Evolutionary conservation across 2,113 vertebrate species (phyloP).

Genomic region (Phoenicopterus ruber): DNA sequence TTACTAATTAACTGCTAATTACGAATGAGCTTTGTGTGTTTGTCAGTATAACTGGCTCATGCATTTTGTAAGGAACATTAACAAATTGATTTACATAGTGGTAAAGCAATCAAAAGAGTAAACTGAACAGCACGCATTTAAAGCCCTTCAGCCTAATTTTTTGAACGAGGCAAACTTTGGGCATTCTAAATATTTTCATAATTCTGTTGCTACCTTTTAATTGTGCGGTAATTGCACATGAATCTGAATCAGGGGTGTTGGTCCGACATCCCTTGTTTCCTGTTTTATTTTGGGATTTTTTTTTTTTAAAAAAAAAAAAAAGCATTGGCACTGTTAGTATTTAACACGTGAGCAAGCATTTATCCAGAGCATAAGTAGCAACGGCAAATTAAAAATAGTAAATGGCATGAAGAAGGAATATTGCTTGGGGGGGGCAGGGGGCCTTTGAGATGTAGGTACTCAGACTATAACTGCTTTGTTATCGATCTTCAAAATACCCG

Average conservation of each 20-base stretch:
- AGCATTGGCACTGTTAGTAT: not conserved
- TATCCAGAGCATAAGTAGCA: not conserved
- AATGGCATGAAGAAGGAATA: not conserved
- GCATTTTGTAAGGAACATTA: constrained; percentile 86
- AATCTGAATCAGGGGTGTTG: not conserved
- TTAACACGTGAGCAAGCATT: not conserved
- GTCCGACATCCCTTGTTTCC: not conserved
- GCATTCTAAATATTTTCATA: not conserved
- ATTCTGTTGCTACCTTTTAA: not conserved
- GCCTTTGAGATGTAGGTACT: not conserved
- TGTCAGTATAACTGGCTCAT: constrained; percentile 85
- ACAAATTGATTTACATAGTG: constrained; percentile 86
- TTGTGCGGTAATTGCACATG: not conserved
- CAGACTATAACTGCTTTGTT: not conserved
- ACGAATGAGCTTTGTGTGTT: constrained; percentile 85
- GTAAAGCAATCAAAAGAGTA: constrained; percentile 79
- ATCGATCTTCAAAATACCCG: not conserved
- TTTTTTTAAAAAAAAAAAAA: not conserved
- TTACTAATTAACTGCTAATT: constrained; percentile 96
- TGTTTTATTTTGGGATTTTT: not conserved
- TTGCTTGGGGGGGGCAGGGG: not conserved
- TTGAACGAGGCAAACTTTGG: constrained; percentile 50
- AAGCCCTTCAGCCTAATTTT: constrained; percentile 69
- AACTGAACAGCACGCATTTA: constrained; percentile 75
- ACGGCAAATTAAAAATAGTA: not conserved